Conservation (phyloP, 2,113 vertebrate genomes). For the Cottus gobio region DNA sequence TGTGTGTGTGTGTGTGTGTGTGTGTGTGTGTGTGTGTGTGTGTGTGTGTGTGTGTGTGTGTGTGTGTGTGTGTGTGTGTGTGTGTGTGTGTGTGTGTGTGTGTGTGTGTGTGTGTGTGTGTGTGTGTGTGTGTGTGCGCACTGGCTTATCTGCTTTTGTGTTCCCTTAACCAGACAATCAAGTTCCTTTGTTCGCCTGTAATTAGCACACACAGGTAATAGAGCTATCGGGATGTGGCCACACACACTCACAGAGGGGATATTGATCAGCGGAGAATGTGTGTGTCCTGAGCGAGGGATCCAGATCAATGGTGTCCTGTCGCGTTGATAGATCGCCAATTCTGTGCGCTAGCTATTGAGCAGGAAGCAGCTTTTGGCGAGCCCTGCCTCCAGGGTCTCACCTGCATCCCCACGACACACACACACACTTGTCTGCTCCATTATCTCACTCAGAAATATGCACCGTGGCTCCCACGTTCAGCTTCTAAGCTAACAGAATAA, state of each 20-base stretch:
- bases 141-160: conserved; percentile 16
- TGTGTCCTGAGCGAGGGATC: conserved; percentile 64
- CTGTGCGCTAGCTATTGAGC: conserved; percentile 67
- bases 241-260: conserved; percentile 35
- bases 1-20: conserved; percentile 18
- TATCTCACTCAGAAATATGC: conserved; percentile 11
- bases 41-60: conserved; percentile 16
- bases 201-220: conserved; percentile 65
- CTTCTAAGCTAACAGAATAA: conserved; percentile 26
- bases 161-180: conserved; percentile 48
- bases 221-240: conserved; percentile 48
- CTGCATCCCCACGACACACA: conserved; percentile 14
- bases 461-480: not conserved
- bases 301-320: conserved; percentile 78
- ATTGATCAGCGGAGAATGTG: conserved; percentile 52
- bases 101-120: conserved; percentile 18
- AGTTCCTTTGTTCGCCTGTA: conserved; percentile 50
- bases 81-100: conserved; percentile 18
- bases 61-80: conserved; percentile 15
- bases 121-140: not conserved
- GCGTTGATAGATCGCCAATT: conserved; percentile 79
- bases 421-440: conserved; percentile 7
- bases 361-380: conserved; percentile 62
- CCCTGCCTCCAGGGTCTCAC: conserved; percentile 51
- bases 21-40: not conserved